Conservation (phyloP, 2,797 vertebrate species). For the Pelobates cultripes region DNA sequence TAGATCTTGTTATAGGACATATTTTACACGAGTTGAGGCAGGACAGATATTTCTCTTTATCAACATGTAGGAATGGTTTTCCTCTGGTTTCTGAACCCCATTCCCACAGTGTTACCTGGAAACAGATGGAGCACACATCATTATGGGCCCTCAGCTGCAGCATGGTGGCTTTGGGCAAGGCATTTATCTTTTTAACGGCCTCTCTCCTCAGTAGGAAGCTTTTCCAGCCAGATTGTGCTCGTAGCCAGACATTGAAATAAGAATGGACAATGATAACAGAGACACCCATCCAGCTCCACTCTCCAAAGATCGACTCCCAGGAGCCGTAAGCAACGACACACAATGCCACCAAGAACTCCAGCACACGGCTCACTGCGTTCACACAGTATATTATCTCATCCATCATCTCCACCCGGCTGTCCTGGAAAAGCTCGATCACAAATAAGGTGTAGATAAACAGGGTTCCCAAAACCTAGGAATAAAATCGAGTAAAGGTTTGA, state of each 20-base stretch:
- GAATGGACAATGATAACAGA: constrained; percentile 87
- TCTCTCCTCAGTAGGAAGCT: constrained; percentile 84
- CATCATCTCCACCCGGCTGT: constrained; percentile 76
- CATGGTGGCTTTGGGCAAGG: constrained; percentile 74
- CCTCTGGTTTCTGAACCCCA: too few species aligned
- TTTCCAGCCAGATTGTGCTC: constrained; percentile 85
- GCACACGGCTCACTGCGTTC: constrained; percentile 78
- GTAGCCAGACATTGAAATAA: constrained; percentile 89
- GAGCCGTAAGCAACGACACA: constrained; percentile 85
- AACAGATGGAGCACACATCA: constrained; percentile 88
- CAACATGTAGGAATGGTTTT: too few species aligned
- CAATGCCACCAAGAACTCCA: constrained; percentile 87
- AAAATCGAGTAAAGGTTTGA: background rate
- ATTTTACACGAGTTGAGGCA: too few species aligned
- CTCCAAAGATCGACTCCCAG: constrained; percentile 85
- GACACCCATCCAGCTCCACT: constrained; percentile 91
- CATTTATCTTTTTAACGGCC: constrained; percentile 82
- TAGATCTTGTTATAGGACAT: too few species aligned
- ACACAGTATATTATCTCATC: constrained; percentile 87
- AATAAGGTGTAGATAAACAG: constrained; percentile 85
- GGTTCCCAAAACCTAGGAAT: constrained; percentile 78
- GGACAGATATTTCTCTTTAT: too few species aligned
- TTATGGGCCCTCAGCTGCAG: constrained; percentile 76
- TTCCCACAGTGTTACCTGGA: constrained; percentile 73
- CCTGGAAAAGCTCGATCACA: constrained; percentile 80